Evolutionary conservation across 2,113 vertebrate genomes (phyloP).

Genomic region (Dipodomys spectabilis): DNA sequence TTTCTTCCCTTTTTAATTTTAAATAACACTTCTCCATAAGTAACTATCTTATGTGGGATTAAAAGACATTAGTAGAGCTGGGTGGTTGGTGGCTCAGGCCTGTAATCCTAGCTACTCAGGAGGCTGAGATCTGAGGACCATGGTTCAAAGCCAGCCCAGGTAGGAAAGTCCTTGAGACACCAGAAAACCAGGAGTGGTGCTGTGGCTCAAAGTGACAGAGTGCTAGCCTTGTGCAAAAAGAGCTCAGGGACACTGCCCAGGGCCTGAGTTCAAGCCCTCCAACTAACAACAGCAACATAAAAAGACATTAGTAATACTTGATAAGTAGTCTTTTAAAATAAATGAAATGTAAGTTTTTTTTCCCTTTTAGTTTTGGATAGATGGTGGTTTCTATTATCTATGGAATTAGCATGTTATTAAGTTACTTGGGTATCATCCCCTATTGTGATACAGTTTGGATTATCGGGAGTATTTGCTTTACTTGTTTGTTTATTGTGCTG

Average conservation of each 20-base stretch:
- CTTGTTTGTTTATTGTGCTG: no score
- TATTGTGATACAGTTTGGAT: neutral
- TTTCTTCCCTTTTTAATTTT: slow-evolving; percentile 15
- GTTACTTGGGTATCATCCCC: neutral
- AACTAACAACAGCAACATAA: no score
- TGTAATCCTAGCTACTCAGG: no score
- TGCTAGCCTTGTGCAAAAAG: no score
- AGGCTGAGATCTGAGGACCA: no score
- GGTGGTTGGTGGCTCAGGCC: no score
- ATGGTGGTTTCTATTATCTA: neutral
- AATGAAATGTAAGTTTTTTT: neutral
- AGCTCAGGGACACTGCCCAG: no score
- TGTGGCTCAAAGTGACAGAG: no score
- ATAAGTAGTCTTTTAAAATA: neutral
- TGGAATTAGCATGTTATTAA: neutral
- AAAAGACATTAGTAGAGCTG: neutral
- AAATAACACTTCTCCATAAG: neutral
- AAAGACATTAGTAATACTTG: slow-evolving; percentile 9
- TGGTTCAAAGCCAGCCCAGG: no score
- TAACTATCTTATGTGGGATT: neutral
- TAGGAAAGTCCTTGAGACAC: no score
- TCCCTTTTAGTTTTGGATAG: slow-evolving; percentile 11
- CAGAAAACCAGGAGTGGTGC: no score
- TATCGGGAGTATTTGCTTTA: neutral
- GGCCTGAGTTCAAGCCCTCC: no score